Conservation (phyloP, 2,888 invertebrate species). For the Chloroclysta siterata region DNA sequence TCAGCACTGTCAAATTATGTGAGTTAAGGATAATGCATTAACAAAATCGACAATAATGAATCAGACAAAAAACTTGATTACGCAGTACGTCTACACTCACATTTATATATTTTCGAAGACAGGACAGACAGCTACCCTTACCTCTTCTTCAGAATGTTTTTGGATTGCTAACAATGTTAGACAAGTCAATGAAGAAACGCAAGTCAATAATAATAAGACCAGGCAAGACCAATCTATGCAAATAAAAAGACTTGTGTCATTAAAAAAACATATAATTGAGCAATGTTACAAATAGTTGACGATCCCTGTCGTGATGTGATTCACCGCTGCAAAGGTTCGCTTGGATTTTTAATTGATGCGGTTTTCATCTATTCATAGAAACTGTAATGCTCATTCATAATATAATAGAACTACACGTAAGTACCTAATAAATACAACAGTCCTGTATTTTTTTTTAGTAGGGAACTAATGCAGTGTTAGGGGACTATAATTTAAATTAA, state of each 20-base stretch:
- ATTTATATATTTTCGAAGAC: too few species aligned
- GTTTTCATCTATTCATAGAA: slow-evolving; percentile 53
- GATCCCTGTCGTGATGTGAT: slow-evolving; percentile 58
- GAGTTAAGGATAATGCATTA: too few species aligned
- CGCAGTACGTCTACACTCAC: too few species aligned
- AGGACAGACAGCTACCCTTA: too few species aligned
- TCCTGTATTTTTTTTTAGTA: too few species aligned
- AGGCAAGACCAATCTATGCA: not conserved
- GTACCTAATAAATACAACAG: not conserved
- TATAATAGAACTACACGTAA: not conserved
- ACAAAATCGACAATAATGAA: too few species aligned
- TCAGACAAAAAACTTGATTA: too few species aligned
- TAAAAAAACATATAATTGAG: not conserved
- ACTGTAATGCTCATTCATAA: slow-evolving; percentile 41
- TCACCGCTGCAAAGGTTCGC: slow-evolving; percentile 64
- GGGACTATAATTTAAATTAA: too few species aligned
- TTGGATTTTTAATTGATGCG: slow-evolving; percentile 56
- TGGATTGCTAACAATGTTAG: not conserved
- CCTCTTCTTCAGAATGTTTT: not conserved
- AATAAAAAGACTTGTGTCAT: not conserved
- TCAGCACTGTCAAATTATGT: too few species aligned
- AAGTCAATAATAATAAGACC: too few species aligned
- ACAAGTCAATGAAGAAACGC: not conserved
- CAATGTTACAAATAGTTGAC: slow-evolving; percentile 57
- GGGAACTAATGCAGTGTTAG: too few species aligned